phyloP scores from a whole-genome alignment of 1,140 invertebrate species.

The Gonatopus flavifemur region DNA sequence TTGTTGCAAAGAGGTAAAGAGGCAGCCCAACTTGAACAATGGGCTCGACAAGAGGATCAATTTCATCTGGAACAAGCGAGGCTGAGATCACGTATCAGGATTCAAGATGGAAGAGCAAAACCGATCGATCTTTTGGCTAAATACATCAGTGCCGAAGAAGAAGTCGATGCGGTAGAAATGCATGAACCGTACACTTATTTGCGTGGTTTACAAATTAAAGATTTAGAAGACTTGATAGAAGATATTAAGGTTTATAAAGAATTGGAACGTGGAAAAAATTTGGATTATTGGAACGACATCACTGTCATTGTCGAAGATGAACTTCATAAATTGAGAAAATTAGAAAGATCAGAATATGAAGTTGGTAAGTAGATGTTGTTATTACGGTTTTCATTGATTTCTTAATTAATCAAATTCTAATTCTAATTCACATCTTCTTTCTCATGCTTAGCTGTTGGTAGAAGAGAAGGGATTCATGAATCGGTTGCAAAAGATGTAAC shows the following conservation, averaged over 20 bases:
- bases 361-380: slow-evolving; percentile 44
- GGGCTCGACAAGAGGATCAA: slow-evolving; percentile 93
- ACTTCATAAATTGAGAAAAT: slow-evolving; percentile 81
- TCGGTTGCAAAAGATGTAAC: slow-evolving; percentile 90
- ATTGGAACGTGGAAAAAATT: slow-evolving; percentile 82
- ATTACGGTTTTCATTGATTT: background rate
- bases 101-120: slow-evolving; percentile 94
- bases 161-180: slow-evolving; percentile 94
- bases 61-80: slow-evolving; percentile 90
- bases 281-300: slow-evolving; percentile 96
- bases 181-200: slow-evolving; percentile 97
- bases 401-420: background rate
- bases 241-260: slow-evolving; percentile 95
- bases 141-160: slow-evolving; percentile 92
- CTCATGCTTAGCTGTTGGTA: slow-evolving; percentile 64
- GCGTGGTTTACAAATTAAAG: slow-evolving; percentile 85
- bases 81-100: slow-evolving; percentile 88
- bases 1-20: slow-evolving; percentile 89
- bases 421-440: slow-evolving; percentile 16
- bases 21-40: slow-evolving; percentile 91
- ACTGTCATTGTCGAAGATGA: slow-evolving; percentile 96
- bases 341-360: slow-evolving; percentile 69
- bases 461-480: slow-evolving; percentile 91
- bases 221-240: slow-evolving; percentile 96
- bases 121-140: slow-evolving; percentile 97